Evolutionary conservation across 2,113 vertebrate species (phyloP).

Genomic region (Rhizomys pruinosus): DNA sequence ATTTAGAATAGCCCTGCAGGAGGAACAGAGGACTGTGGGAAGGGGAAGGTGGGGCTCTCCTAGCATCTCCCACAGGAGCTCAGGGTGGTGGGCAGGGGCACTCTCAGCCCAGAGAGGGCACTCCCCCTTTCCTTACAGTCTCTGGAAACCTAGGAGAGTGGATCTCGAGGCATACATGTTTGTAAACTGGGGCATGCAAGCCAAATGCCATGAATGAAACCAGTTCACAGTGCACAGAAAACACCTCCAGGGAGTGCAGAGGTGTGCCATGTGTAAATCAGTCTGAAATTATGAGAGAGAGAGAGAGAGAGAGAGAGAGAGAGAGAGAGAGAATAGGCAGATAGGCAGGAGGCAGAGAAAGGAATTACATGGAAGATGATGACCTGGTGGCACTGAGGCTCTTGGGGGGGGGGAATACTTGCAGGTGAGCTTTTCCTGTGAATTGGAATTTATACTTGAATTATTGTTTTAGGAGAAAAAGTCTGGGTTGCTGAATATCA

Average conservation of each 20-base stretch:
- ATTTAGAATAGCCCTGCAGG: not conserved
- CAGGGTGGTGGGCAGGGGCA: not conserved
- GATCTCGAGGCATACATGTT: not conserved
- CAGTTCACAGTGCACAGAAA: not conserved
- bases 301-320: not conserved
- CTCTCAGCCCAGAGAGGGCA: too few species aligned
- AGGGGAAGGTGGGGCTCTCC: too few species aligned
- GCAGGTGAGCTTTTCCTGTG: not conserved
- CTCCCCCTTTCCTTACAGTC: not conserved
- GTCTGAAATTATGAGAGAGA: not conserved
- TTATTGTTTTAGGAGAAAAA: not conserved
- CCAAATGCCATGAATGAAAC: not conserved
- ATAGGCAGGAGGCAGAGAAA: too few species aligned
- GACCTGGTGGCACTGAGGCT: not conserved
- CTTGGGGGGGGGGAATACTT: not conserved
- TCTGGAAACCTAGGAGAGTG: not conserved
- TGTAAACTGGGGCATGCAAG: not conserved
- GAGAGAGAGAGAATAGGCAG: not conserved
- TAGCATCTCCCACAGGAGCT: not conserved
- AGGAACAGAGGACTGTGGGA: too few species aligned
- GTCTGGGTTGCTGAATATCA: rapidly evolving
- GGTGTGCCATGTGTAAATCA: not conserved
- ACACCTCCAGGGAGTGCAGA: not conserved
- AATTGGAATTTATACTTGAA: not conserved
- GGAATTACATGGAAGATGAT: rapidly evolving